These are phyloP conservation scores for Mesochorus sp. DNA, from an alignment of 2,888 invertebrate genomes.

Conservation along the genomic window DNA sequence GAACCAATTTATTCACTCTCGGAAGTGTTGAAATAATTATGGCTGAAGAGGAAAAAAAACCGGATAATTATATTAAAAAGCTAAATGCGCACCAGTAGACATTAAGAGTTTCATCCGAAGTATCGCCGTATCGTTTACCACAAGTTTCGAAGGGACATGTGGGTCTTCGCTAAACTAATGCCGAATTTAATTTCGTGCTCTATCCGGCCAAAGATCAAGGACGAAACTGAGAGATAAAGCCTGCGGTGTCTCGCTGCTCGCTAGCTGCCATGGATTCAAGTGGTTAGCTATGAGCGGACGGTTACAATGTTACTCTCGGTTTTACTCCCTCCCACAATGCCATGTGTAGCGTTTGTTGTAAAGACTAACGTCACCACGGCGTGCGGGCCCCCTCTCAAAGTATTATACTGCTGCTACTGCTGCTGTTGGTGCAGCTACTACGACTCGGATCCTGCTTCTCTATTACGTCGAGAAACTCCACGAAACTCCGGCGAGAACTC, in stretches of 20 bases:
- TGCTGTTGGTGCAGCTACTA: conserved; percentile 28
- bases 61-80: no score
- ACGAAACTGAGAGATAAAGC: conserved; percentile 23
- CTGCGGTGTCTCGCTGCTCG: conserved; percentile 25
- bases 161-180: conserved; percentile 34
- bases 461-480: conserved; percentile 61
- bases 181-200: conserved; percentile 34
- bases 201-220: conserved; percentile 46
- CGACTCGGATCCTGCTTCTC: conserved; percentile 34
- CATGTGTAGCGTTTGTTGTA: conserved; percentile 41
- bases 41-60: no score
- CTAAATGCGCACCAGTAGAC: no score
- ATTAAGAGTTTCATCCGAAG: neutral
- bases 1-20: neutral
- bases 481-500: conserved; percentile 57
- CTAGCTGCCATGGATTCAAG: conserved; percentile 35
- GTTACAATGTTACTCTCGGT: conserved; percentile 25
- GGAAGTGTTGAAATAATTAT: neutral
- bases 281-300: conserved; percentile 46
- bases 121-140: conserved; percentile 15
- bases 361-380: conserved; percentile 50
- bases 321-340: conserved; percentile 1
- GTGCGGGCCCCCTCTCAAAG: conserved; percentile 76
- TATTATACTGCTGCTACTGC: conserved; percentile 71
- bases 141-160: conserved; percentile 19